Evolutionary conservation across 2,888 invertebrate species (phyloP).

Genomic region (Orthosia gracilis): DNA sequence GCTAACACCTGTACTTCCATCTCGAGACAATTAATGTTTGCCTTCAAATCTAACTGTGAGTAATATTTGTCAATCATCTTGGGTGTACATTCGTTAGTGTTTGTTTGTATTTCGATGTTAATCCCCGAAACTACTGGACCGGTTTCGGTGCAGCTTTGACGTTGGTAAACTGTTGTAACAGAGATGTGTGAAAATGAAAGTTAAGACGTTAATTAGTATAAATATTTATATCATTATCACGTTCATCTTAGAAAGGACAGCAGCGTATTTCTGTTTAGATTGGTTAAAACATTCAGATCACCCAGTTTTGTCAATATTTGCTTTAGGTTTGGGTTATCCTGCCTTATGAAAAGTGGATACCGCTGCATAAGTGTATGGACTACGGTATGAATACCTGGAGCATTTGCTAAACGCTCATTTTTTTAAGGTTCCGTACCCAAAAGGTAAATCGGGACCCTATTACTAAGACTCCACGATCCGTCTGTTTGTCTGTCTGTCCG

Average conservation of each 20-base stretch:
- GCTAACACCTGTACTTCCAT: conserved; percentile 13
- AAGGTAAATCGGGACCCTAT: too few relatives aligned
- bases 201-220: conserved; percentile 38
- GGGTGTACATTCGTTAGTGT: conserved; percentile 47
- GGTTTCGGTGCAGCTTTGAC: conserved; percentile 55
- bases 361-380: background rate
- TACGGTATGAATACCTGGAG: too few relatives aligned
- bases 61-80: conserved; percentile 67
- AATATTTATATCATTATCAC: conserved; percentile 24
- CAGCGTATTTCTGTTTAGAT: background rate
- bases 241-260: background rate
- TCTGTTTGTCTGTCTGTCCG: too few relatives aligned
- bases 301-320: conserved; percentile 7
- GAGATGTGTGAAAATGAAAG: conserved; percentile 48
- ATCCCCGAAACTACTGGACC: conserved; percentile 65
- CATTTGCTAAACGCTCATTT: too few relatives aligned
- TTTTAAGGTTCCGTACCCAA: too few relatives aligned
- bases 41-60: conserved; percentile 42
- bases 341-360: too few relatives aligned
- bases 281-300: background rate
- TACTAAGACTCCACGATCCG: too few relatives aligned
- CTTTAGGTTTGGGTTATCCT: too few relatives aligned
- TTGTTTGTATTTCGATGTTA: conserved; percentile 58
- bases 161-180: conserved; percentile 44
- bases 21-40: conserved; percentile 42